Base-by-base conservation (phyloP, 1,140 invertebrate genomes). In the Cepaea nemoralis region DNA sequence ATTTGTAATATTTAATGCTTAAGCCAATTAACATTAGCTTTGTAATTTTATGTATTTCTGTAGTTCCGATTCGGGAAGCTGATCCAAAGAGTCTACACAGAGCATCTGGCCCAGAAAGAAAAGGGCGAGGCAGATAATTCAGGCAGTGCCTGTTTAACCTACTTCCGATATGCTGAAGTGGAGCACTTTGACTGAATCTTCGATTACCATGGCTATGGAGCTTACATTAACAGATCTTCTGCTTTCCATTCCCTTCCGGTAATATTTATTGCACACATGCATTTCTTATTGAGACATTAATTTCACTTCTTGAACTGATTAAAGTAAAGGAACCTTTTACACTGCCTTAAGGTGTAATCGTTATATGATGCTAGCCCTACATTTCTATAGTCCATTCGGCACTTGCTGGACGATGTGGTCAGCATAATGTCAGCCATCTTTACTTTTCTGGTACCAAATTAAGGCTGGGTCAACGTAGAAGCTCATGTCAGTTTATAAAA, bases 161-260 rank as follows among this genome's bases (percentile, higher is more conserved):
- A 83, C 27, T 40, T 86, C 70, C 82, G 83, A 6, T 88, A 86
- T 67, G 84, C 85, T 33, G 85, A 88, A 79, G 87, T 86, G 84
- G 83, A 88, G 59, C 81, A 86, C 80, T 86, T 84, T 42, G 87
- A 89, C 22, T 66, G 88, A 5, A 81, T 85, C 24, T 75, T 88
- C 3, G 81, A 85, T 27, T 86, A 81, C 42, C 83, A 83, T 80
- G 86, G 86, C 31, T 80, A 75, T 45, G 70, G 6, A 8, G 80
- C 73, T 55, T 55, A 10, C 5, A 31, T 81, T 2, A 63, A 77
- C 19, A 40, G 35, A 39, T 24, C 35, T 2, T 66, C 27, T 63
- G 31, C 19, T 6, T 24, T 77, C 24, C 31, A 66, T 50, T n/a
- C 31, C 37, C 39, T 73, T 37, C 70, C 70, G n/a, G 70, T 73